Base-by-base conservation (phyloP, 2,888 invertebrate genomes). In the Balanococcus diminutus region DNA sequence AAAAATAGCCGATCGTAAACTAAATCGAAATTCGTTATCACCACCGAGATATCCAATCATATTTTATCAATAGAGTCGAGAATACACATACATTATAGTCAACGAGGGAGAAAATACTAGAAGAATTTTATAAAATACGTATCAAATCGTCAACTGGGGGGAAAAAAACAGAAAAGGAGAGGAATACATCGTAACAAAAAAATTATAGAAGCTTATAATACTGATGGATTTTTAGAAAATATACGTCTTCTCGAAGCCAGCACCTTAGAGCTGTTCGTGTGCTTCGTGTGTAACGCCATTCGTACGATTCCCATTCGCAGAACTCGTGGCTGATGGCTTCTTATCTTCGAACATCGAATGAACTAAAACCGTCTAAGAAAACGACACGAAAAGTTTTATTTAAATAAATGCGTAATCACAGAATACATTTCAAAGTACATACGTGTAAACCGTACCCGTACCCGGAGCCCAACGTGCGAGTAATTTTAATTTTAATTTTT, bases 301-400 rank as follows among this genome's bases (percentile, higher is more conserved):
- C 2, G 75, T 75, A 75, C 75, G 75, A 36, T 75, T 75, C 9
- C 75, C 75, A 19, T 75, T 75, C n/a, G 22, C 32, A n/a, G 75
- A 2, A 32, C 19, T n/a, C n/a, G 32, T n/a, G 5, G 31, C 8
- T 6, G 31, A n/a, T 14, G 32, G n/a, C 36, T 75, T 75, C 75
- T 36, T 75, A 75, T 75, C 75, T 32, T 75, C 75, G 75, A 75
- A 75, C 32, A 75, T 75, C 75, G 75, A 32, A 32, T 75, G 32
- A 32, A 75, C 75, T 75, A 75, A 75, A 9, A 2, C 75, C 75
- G 75, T 75, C 75, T 75, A 51, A 51, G 6, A 51, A 51, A 51
- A 51, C 19, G 51, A 51, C 19, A 51, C 51, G 19, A 19, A 51
- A n/a, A 51, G 19, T 67, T 67, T 28, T 67, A 67, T 67, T 67